Evolutionary conservation across 2,888 invertebrate genomes (phyloP), one percentile per base, ranked within the genome.

Genomic region (Volucella inanis): DNA sequence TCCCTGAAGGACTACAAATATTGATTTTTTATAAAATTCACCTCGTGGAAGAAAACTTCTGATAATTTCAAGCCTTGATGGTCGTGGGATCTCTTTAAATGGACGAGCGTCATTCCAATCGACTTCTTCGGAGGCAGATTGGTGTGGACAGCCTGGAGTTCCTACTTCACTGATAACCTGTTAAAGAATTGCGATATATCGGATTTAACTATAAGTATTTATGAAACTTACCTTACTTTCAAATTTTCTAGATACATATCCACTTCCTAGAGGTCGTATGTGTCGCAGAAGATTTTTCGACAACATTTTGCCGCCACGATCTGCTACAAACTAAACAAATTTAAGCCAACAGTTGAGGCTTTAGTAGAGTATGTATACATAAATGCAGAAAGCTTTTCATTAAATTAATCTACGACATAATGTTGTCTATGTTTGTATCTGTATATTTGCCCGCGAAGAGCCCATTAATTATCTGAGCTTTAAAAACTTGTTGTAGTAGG

Each of bases 31-130:
- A 12, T 78, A 77, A n/a, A 31, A 86, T 87, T 67, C 89, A 0
- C 91, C 91, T 6, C 91, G 90, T 0, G 91, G 90, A 10, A 91
- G 52, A 67, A 88, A 87, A 1, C 87, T 87, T 9, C 61, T 57
- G 0, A 88, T 15, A 0, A 90, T n/a, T 0, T 62, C 41, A 0
- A 89, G 43, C 41, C 14, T n/a, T 18, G 81, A 78, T 4, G 85
- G 65, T 0, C 77, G 75, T 0, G 91, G 91, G 8, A 91, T 87
- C 8, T 90, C 87, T 8, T 88, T 39, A 47, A 78, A 90, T 0
- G 90, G 88, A 0, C 88, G 88, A 0, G 90, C 90, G 50, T 87
- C 75, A 38, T 88, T 47, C 91, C 90, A 90, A 49, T 89, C 90
- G 1, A 43, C 43, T 18, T 72, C 62, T 6, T 54, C 31, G 3